These are phyloP conservation scores for Isoperla grammatica DNA, from an alignment of 2,888 invertebrate species.

Conservation along the genomic window DNA sequence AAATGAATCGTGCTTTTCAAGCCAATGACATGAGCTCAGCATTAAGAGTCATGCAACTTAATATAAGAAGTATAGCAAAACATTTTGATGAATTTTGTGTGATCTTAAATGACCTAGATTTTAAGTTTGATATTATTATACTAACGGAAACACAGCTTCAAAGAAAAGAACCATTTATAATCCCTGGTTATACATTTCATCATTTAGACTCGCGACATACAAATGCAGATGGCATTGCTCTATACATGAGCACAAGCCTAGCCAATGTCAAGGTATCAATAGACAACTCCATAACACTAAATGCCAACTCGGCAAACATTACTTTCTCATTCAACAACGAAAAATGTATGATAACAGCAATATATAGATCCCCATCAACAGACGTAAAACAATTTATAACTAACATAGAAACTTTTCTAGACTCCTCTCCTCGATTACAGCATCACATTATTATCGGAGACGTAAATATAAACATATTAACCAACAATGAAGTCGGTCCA, in stretches of 20 bases:
- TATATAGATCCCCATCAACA: not conserved
- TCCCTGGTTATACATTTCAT: not conserved
- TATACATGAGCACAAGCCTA: not conserved
- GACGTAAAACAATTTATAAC: not conserved
- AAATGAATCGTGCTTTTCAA: too few relatives aligned
- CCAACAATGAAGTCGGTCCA: too few relatives aligned
- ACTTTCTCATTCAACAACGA: not conserved
- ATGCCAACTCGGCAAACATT: not conserved
- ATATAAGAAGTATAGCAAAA: not conserved
- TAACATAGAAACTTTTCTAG: not conserved
- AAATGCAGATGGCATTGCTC: not conserved
- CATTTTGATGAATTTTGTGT: slow-evolving; percentile 8
- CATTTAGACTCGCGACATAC: not conserved
- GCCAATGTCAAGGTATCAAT: not conserved
- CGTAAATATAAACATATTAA: not conserved
- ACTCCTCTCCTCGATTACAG: not conserved
- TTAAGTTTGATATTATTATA: slow-evolving; percentile 1
- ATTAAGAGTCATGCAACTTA: not conserved
- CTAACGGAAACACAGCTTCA: slow-evolving; percentile 2
- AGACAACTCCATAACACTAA: not conserved
- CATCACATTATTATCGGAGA: not conserved
- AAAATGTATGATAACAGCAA: not conserved
- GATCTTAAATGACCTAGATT: not conserved
- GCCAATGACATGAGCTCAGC: too few relatives aligned
- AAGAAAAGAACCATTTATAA: not conserved